Percentiles rank a stretch among this genome's conserved stretches.
phyloP scores from a whole-genome alignment of 2,113 vertebrate genomes.

The Athene noctua region DNA sequence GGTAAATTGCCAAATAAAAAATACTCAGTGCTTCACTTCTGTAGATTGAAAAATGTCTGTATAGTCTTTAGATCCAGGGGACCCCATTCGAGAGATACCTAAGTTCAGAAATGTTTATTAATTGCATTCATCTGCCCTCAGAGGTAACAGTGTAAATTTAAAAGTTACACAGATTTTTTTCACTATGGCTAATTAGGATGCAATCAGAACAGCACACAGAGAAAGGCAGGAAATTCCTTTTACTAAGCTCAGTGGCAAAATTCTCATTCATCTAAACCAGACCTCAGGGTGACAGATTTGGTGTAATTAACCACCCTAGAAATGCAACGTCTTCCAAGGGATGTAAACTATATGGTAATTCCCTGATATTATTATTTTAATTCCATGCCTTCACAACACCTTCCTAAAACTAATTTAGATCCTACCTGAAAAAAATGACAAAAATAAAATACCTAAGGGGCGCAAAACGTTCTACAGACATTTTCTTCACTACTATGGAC shows the following conservation, averaged over 20 bases:
- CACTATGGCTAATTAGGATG: background rate
- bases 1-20: background rate
- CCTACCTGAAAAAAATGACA: background rate
- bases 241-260: background rate
- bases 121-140: background rate
- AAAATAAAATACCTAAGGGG: accelerated
- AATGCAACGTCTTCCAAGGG: background rate
- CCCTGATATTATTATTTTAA: background rate
- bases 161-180: background rate
- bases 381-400: background rate
- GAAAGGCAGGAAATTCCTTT: background rate
- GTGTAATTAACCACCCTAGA: background rate
- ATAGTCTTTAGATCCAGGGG: background rate
- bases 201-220: background rate
- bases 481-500: background rate
- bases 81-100: background rate
- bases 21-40: background rate
- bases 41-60: background rate
- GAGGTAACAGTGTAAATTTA: background rate
- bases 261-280: background rate
- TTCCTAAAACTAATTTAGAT: background rate
- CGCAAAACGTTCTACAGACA: background rate
- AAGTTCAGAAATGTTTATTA: background rate
- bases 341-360: background rate
- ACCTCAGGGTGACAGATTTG: background rate